Percentiles rank a stretch among this genome's conserved stretches.
phyloP scores from a whole-genome alignment of 2,797 vertebrate genomes.

The Knipowitschia caucasica region DNA sequence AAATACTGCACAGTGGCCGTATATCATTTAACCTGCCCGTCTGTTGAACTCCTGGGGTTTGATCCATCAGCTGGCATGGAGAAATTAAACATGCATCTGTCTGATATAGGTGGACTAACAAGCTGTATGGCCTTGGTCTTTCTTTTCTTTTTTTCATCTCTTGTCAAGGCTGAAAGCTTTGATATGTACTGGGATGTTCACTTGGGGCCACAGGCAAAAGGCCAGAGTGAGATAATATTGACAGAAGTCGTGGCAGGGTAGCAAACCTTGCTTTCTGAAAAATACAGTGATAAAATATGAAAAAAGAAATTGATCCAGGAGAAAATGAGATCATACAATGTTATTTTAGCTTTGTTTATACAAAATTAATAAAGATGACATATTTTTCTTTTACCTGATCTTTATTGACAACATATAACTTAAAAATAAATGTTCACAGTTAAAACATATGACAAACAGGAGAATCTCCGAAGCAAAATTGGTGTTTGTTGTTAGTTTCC shows the following conservation, averaged over 20 bases:
- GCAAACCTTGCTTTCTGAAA: slow-evolving; percentile 50
- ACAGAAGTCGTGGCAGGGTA: slow-evolving; percentile 56
- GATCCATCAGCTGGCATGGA: slow-evolving; percentile 45
- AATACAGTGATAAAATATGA: slow-evolving; percentile 32
- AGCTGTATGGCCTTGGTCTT: slow-evolving; percentile 61
- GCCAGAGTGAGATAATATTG: slow-evolving; percentile 64
- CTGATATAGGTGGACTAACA: slow-evolving; percentile 64
- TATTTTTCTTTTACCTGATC: no score
- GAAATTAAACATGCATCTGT: slow-evolving; percentile 54
- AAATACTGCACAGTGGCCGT: slow-evolving; percentile 47
- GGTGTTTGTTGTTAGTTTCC: no score
- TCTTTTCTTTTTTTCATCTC: slow-evolving; percentile 35
- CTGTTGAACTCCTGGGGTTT: slow-evolving; percentile 50
- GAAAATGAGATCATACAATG: background rate
- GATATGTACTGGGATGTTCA: slow-evolving; percentile 56
- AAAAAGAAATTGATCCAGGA: slow-evolving; percentile 11
- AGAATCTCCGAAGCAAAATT: no score
- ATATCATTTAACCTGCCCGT: slow-evolving; percentile 65
- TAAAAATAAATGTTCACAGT: no score
- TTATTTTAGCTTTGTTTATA: background rate
- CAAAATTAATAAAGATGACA: no score
- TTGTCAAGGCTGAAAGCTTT: slow-evolving; percentile 65
- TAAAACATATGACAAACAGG: no score
- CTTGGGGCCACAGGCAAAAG: slow-evolving; percentile 53
- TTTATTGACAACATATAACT: no score